Percentiles rank a stretch among this genome's conserved stretches.
phyloP scores from a whole-genome alignment of 2,888 invertebrate species.

The Netelia inedita region DNA sequence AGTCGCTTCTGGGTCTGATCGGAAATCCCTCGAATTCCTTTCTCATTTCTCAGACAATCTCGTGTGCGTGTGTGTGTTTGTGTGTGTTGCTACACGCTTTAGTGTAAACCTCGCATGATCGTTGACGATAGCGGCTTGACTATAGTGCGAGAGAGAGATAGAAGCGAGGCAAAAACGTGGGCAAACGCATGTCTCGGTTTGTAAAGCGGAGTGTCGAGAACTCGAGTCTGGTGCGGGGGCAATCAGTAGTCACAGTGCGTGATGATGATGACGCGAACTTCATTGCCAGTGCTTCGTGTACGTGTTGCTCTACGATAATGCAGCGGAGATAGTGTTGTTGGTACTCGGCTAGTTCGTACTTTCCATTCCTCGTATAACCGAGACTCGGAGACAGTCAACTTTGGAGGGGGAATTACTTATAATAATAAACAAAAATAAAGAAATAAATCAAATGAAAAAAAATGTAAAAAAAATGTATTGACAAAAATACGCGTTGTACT shows the following conservation, averaged over 20 bases:
- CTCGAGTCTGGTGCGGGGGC: neutral
- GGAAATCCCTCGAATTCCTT: slow-evolving; percentile 69
- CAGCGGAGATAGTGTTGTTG: neutral
- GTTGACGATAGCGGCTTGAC: neutral
- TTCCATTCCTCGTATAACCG: neutral
- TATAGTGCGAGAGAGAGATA: neutral
- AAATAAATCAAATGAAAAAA: neutral
- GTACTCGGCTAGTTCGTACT: neutral
- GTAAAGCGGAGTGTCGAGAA: neutral
- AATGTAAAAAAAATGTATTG: neutral
- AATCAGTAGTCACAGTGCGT: slow-evolving; percentile 41
- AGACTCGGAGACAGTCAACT: neutral
- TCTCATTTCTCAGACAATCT: slow-evolving; percentile 61
- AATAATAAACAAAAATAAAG: neutral
- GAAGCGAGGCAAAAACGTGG: slow-evolving; percentile 13
- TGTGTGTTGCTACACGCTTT: neutral
- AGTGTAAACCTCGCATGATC: slow-evolving; percentile 26
- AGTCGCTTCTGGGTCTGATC: slow-evolving; percentile 35
- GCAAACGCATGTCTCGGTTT: neutral
- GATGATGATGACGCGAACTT: slow-evolving; percentile 31
- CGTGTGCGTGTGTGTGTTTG: neutral
- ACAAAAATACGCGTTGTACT: neutral
- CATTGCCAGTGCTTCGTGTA: slow-evolving; percentile 30
- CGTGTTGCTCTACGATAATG: slow-evolving; percentile 5
- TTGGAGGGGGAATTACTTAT: neutral